Evolutionary conservation across 2,888 invertebrate genomes (phyloP).

Genomic region (Tortrix viridana): DNA sequence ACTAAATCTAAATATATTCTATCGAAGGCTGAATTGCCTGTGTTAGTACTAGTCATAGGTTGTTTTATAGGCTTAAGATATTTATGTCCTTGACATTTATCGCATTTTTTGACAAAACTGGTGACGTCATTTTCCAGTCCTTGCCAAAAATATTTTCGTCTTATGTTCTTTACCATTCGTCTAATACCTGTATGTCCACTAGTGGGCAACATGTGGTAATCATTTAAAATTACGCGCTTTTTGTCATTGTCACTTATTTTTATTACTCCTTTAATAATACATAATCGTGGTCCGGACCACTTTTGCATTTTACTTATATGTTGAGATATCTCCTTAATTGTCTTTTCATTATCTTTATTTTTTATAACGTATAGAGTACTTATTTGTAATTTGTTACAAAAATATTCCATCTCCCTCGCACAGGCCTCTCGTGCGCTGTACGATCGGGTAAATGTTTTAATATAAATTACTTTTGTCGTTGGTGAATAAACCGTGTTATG

Average conservation of each 20-base stretch:
- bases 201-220: conserved; percentile 5
- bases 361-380: not conserved
- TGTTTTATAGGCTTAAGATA: not conserved
- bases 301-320: not conserved
- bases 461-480: not conserved
- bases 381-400: not conserved
- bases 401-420: not conserved
- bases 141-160: not conserved
- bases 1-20: conserved; percentile 4
- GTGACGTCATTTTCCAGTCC: not conserved
- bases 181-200: conserved; percentile 11
- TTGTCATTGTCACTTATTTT: conserved; percentile 7
- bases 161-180: conserved; percentile 13
- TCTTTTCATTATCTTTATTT: not conserved
- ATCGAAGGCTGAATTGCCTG: not conserved
- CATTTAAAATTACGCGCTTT: conserved; percentile 11
- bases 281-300: not conserved
- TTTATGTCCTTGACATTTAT: not conserved
- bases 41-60: not conserved
- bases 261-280: conserved; percentile 9
- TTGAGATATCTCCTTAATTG: conserved; percentile 8
- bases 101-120: not conserved
- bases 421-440: not conserved
- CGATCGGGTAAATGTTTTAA: not conserved
- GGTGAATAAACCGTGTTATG: not conserved